phyloP scores from a whole-genome alignment of 2,113 vertebrate species.

The Thryonomys swinderianus region DNA sequence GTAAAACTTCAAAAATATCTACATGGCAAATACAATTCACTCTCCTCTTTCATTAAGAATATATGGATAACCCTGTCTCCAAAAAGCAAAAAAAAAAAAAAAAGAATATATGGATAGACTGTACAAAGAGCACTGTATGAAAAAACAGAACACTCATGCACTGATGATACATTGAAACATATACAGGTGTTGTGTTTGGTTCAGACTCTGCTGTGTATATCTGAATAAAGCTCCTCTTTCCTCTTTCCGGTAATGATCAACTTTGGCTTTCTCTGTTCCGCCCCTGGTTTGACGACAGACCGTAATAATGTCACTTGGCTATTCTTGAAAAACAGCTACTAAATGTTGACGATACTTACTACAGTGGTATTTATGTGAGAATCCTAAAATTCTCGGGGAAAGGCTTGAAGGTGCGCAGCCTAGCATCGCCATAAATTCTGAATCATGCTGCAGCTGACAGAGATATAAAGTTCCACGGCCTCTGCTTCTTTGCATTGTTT shows the following conservation, averaged over 20 bases:
- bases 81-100: no score
- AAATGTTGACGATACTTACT: slow-evolving; percentile 84
- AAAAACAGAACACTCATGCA: slow-evolving; percentile 11
- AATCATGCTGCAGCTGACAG: slow-evolving; percentile 77
- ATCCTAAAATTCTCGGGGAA: slow-evolving; percentile 83
- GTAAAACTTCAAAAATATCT: not conserved
- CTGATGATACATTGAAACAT: not conserved
- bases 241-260: slow-evolving; percentile 72
- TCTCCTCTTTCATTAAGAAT: not conserved
- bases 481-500: slow-evolving; percentile 77
- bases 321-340: slow-evolving; percentile 86
- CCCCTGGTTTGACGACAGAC: slow-evolving; percentile 82
- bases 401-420: slow-evolving; percentile 83
- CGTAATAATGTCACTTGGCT: slow-evolving; percentile 85
- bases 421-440: slow-evolving; percentile 83
- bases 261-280: slow-evolving; percentile 77
- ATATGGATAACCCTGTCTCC: no score
- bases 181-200: not conserved
- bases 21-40: not conserved
- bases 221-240: slow-evolving; percentile 57
- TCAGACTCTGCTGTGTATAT: not conserved
- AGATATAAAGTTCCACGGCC: slow-evolving; percentile 83
- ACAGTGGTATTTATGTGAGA: slow-evolving; percentile 85
- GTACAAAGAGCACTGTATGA: not conserved
- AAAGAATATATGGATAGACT: not conserved